phyloP scores from a whole-genome alignment of 2,888 invertebrate species.

The Netelia melanura region DNA sequence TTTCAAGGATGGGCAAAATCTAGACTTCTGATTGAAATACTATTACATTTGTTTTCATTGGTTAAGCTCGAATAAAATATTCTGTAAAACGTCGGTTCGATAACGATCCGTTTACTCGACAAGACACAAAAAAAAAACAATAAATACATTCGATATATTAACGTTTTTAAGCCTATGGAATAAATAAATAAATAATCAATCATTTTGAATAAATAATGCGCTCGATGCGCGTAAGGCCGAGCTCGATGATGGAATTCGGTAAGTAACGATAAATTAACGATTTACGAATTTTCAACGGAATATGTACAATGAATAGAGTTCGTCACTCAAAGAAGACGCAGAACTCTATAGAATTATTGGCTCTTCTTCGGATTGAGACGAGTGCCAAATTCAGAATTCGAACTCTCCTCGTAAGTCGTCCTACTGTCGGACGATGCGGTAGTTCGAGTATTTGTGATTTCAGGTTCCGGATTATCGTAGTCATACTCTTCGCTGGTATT shows the following conservation, averaged over 20 bases:
- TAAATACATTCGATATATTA: slow-evolving; percentile 52
- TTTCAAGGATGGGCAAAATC: slow-evolving; percentile 44
- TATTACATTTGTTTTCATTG: slow-evolving; percentile 21
- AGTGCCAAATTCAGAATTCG: slow-evolving; percentile 75
- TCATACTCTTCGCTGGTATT: slow-evolving; percentile 74
- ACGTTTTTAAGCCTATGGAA: slow-evolving; percentile 50
- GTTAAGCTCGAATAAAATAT: slow-evolving; percentile 61
- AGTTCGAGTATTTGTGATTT: slow-evolving; percentile 50
- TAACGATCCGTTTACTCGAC: slow-evolving; percentile 55
- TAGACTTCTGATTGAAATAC: slow-evolving; percentile 34
- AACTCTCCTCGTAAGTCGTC: slow-evolving; percentile 63
- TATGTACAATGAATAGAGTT: slow-evolving; percentile 56
- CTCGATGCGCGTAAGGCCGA: not conserved
- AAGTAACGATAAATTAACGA: slow-evolving; percentile 26
- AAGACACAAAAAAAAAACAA: slow-evolving; percentile 45
- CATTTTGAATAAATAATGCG: slow-evolving; percentile 8
- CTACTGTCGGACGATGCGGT: slow-evolving; percentile 64
- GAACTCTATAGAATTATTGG: slow-evolving; percentile 47
- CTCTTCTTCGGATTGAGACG: slow-evolving; percentile 74
- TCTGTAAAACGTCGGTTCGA: slow-evolving; percentile 39
- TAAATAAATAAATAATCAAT: slow-evolving; percentile 57
- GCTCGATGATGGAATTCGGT: slow-evolving; percentile 11
- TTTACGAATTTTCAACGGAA: slow-evolving; percentile 18
- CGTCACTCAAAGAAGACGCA: not conserved
- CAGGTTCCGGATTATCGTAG: slow-evolving; percentile 76